phyloP scores from a whole-genome alignment of 64 coral and sea anemone genomes.

The Actinia tenebrosa region DNA sequence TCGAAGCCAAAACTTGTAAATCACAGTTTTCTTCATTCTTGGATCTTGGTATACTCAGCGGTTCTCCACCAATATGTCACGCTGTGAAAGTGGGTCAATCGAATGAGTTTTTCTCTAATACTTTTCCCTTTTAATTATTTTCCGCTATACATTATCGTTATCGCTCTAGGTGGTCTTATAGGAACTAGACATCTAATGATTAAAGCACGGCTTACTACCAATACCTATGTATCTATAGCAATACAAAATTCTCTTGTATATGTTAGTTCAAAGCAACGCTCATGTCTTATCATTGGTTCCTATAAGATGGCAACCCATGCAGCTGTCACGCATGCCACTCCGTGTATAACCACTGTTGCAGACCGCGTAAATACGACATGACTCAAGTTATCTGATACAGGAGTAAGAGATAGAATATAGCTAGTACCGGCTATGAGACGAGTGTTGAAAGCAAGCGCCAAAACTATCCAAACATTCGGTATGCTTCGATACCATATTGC shows the following conservation, averaged over 20 bases:
- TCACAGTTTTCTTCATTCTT: too few relatives aligned
- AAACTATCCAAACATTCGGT: not conserved
- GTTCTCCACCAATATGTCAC: too few relatives aligned
- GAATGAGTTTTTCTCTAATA: too few relatives aligned
- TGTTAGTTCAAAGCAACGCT: not conserved
- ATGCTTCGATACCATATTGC: not conserved
- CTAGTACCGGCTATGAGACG: not conserved
- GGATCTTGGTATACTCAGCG: too few relatives aligned
- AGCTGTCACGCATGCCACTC: not conserved
- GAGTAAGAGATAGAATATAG: not conserved
- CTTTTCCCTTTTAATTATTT: too few relatives aligned
- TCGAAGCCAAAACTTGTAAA: too few relatives aligned
- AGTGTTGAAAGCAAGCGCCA: not conserved
- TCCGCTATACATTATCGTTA: not conserved
- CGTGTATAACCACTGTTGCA: not conserved
- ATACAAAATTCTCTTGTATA: not conserved
- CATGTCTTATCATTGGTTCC: not conserved
- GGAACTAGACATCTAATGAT: not conserved
- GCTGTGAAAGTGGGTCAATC: too few relatives aligned
- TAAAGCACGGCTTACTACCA: not conserved
- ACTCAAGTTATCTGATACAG: not conserved
- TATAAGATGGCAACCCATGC: not conserved
- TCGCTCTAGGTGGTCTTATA: not conserved
- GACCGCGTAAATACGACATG: not conserved
- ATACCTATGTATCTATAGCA: not conserved